phyloP scores from a whole-genome alignment of 2,797 vertebrate species.

The Hipposideros larvatus region DNA sequence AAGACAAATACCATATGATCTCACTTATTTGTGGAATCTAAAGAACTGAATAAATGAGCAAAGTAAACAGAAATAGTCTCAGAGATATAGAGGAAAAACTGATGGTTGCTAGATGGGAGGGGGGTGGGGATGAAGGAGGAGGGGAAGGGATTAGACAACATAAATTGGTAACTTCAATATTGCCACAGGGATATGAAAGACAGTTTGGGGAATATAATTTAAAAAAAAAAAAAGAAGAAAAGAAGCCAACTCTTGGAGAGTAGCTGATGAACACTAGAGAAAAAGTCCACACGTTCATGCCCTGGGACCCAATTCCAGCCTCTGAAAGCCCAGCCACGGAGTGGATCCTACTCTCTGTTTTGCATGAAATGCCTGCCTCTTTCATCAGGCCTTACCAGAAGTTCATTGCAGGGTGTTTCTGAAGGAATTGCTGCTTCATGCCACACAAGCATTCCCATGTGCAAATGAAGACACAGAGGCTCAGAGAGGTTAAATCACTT shows the following conservation, averaged over 20 bases:
- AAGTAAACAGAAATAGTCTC: no score
- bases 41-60: no score
- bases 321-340: not conserved
- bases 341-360: not conserved
- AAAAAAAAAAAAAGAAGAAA: not conserved
- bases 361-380: not conserved
- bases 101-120: no score
- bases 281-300: not conserved
- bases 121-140: no score
- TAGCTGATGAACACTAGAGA: not conserved
- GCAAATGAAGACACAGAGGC: not conserved
- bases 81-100: no score
- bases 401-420: not conserved
- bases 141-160: no score
- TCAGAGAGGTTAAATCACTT: not conserved
- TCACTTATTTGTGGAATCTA: no score
- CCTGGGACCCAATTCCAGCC: not conserved
- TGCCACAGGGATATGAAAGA: no score
- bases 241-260: not conserved
- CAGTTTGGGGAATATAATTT: no score
- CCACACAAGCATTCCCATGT: not conserved
- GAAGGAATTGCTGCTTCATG: not conserved
- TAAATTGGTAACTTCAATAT: no score
- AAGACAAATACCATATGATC: no score
- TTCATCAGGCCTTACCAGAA: not conserved